Evolutionary conservation across 2,797 vertebrate species (phyloP).

Genomic region (Sebastes minor): DNA sequence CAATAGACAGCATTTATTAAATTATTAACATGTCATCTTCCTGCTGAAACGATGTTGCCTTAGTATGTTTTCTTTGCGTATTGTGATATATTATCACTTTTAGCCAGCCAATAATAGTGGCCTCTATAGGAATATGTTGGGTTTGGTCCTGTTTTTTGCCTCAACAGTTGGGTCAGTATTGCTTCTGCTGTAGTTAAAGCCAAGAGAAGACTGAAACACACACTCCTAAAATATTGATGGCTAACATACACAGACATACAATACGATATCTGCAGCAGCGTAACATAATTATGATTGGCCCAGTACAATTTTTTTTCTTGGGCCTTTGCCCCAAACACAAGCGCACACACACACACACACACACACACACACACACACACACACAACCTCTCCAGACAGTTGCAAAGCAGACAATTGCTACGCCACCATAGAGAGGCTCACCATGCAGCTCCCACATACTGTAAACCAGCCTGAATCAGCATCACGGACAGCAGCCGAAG

Average conservation of each 20-base stretch:
- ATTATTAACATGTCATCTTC: slow-evolving; percentile 2
- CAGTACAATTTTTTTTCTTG: too few relatives aligned
- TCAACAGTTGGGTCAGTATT: neutral
- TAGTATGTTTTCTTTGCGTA: neutral
- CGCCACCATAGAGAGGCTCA: too few relatives aligned
- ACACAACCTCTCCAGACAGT: too few relatives aligned
- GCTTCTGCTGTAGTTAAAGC: neutral
- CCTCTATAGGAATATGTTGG: neutral
- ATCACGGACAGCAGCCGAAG: too few relatives aligned
- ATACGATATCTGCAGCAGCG: neutral
- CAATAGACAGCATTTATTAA: slow-evolving; percentile 5
- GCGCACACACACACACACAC: too few relatives aligned
- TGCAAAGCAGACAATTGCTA: too few relatives aligned
- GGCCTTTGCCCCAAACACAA: too few relatives aligned
- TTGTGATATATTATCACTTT: neutral
- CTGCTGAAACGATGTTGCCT: neutral
- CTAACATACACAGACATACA: neutral
- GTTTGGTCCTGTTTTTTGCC: neutral
- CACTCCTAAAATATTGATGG: slow-evolving; percentile 5
- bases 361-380: too few relatives aligned
- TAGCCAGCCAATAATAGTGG: neutral
- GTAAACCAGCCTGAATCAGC: too few relatives aligned
- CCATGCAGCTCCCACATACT: too few relatives aligned
- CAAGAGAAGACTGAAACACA: neutral
- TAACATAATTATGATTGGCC: too few relatives aligned